Percentiles rank a stretch among this genome's conserved stretches.
phyloP scores from a whole-genome alignment of 2,888 invertebrate genomes.

The Lordiphosa fenestrarum region DNA sequence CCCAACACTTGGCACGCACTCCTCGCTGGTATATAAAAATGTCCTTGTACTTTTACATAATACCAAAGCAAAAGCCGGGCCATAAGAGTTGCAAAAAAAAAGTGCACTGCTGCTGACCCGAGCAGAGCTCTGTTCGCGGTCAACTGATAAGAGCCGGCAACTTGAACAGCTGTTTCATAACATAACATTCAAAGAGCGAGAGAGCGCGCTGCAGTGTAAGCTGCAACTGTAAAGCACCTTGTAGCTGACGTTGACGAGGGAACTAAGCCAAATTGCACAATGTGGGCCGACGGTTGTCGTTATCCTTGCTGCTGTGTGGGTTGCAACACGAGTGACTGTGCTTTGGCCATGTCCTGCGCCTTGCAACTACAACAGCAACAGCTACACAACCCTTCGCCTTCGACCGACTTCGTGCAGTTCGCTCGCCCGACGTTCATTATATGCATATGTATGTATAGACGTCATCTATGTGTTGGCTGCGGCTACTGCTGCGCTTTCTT shows the following conservation, averaged over 20 bases:
- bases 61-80: constrained; percentile 45
- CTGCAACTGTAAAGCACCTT: constrained; percentile 34
- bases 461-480: constrained; percentile 51
- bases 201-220: constrained; percentile 23
- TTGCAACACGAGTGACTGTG: constrained; percentile 52
- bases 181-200: constrained; percentile 7
- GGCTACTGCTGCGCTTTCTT: constrained; percentile 40
- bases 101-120: constrained; percentile 21
- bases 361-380: constrained; percentile 34
- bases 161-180: constrained; percentile 38
- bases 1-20: constrained; percentile 60
- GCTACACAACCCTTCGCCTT: constrained; percentile 66
- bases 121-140: constrained; percentile 46
- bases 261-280: constrained; percentile 41
- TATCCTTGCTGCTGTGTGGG: constrained; percentile 43
- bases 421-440: constrained; percentile 45
- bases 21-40: constrained; percentile 44
- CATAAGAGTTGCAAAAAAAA: constrained; percentile 31
- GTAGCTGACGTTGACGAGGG: constrained; percentile 33
- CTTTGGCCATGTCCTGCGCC: constrained; percentile 21
- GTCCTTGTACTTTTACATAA: constrained; percentile 76
- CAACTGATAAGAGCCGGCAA: constrained; percentile 66
- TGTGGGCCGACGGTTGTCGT: constrained; percentile 30
- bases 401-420: constrained; percentile 49
- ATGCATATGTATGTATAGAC: constrained; percentile 28